Base-by-base conservation (phyloP, 2,888 invertebrate genomes). In the Temnothorax unifasciatus region DNA sequence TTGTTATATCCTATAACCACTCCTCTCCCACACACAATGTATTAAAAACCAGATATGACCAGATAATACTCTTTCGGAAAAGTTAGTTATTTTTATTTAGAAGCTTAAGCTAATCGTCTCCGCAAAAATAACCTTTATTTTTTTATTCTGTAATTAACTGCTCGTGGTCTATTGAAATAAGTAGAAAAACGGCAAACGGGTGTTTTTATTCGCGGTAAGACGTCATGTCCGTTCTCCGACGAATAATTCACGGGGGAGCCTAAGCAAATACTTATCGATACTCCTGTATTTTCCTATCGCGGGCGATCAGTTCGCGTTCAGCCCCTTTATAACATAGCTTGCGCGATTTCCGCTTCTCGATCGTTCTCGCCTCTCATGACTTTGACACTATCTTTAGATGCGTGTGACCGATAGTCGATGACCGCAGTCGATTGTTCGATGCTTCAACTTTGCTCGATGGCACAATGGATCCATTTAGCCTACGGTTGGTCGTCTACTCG, bases 391-490 rank as follows among this genome's bases (percentile, higher is more conserved):
- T 76, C 76, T 63, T 73, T 71, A 74, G 47, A 47, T 59, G 74
- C 79, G 59, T 47, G 59, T 38, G 79, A 69, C 79, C 71, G 71
- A 59, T 74, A 73, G 59, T 81, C 74, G 59, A 81, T 75, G 88
- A 85, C 85, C 88, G 69, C 85, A 79, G 85, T 84, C 83, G 84
- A 75, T 82, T 82, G 88, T 88, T 86, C 88, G 88, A 87, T 88
- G 91, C 87, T 88, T 91, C 87, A 90, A 90, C 89, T 89, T 89
- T 85, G 71, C 83, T 84, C 84, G 82, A 74, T 74, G 77, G 88
- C 84, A 90, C 89, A 90, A 90, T 90, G 86, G 90, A 82, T 90
- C 91, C 90, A 90, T 90, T 91, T 90, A 90, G 88, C 85, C 73
- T 85, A 68, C 52, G 75, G 68, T 71, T 89, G 88, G 85, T 85